Conservation (phyloP, 2,888 invertebrate species). For the Smittia sp. region DNA sequence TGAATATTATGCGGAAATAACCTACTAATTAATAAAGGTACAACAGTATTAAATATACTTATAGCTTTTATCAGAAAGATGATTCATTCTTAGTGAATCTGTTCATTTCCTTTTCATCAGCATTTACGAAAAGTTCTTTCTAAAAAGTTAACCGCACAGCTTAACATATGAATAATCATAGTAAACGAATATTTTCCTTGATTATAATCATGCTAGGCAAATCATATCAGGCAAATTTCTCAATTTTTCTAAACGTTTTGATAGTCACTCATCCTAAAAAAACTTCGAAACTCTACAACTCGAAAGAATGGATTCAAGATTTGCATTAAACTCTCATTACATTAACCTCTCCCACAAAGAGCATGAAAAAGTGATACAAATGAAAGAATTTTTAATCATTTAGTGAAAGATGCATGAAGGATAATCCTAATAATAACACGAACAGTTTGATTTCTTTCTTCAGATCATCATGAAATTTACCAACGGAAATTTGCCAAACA, state of each 20-base stretch:
- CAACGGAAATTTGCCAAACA: conserved; percentile 34
- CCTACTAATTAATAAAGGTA: conserved; percentile 43
- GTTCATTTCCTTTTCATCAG: no score
- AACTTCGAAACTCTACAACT: background rate
- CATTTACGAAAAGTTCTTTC: background rate
- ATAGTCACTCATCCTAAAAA: background rate
- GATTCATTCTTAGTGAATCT: no score
- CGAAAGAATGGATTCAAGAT: background rate
- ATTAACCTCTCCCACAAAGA: background rate
- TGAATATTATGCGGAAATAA: conserved; percentile 35
- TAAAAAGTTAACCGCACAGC: background rate
- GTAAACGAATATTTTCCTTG: background rate
- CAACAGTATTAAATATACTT: conserved; percentile 43
- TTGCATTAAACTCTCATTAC: background rate
- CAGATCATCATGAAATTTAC: background rate
- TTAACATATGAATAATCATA: background rate
- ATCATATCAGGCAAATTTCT: conserved; percentile 39
- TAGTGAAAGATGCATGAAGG: background rate
- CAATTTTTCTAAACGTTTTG: background rate
- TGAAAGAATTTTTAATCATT: conserved; percentile 4
- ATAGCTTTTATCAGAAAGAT: background rate
- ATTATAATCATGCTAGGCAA: background rate
- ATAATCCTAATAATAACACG: background rate
- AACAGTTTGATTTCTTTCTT: background rate
- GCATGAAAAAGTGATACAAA: conserved; percentile 18